Percentiles rank a stretch among this genome's conserved stretches.
phyloP scores from a whole-genome alignment of 2,113 vertebrate genomes.

The Halichoerus grypus region DNA sequence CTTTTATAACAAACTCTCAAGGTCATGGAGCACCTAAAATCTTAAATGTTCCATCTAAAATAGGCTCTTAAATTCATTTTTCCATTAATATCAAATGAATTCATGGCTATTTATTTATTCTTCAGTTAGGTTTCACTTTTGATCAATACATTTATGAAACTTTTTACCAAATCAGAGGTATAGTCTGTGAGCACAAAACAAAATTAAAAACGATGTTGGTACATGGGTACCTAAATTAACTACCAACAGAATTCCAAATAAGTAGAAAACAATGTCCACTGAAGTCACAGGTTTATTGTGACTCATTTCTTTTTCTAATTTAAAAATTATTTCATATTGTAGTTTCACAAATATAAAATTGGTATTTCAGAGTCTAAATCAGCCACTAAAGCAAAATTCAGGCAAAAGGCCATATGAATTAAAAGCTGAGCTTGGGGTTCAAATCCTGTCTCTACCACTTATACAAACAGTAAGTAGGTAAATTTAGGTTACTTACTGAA shows the following conservation, averaged over 20 bases:
- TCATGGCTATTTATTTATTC: neutral
- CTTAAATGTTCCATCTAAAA: neutral
- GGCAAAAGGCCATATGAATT: neutral
- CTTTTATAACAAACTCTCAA: constrained; percentile 33
- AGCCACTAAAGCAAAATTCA: neutral
- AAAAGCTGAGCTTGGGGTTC: neutral
- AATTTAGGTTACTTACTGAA: neutral
- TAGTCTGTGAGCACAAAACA: constrained; percentile 27
- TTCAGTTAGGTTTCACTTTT: constrained; percentile 39
- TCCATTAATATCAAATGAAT: neutral
- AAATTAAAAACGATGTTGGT: neutral
- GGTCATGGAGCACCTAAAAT: neutral
- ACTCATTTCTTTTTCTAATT: constrained; percentile 32
- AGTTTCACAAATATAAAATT: constrained; percentile 27
- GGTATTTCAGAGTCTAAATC: neutral
- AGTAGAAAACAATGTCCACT: constrained; percentile 7
- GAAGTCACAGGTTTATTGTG: constrained; percentile 29
- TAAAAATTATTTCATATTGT: constrained; percentile 48
- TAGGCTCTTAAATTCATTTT: constrained; percentile 25
- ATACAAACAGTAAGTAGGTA: neutral
- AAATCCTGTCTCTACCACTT: constrained; percentile 19
- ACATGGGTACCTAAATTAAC: constrained; percentile 3
- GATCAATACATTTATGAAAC: neutral
- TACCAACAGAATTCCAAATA: neutral
- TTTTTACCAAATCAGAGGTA: neutral